phyloP scores from a whole-genome alignment of 2,797 vertebrate genomes.

The Periophthalmus magnuspinnatus region DNA sequence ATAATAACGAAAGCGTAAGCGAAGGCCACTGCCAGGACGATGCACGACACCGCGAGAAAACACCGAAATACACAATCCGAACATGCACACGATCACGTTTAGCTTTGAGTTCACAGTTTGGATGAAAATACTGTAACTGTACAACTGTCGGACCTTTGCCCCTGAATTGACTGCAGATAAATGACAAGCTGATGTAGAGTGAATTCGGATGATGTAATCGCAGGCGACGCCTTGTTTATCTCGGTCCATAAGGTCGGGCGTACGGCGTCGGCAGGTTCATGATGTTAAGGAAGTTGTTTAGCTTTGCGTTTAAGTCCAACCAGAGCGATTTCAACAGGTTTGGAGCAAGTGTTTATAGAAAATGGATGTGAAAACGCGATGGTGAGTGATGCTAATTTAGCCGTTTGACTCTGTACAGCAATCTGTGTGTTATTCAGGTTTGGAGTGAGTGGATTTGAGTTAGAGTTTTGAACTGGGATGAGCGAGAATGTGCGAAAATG shows the following conservation, averaged over 20 bases:
- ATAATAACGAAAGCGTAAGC: slow-evolving; percentile 54
- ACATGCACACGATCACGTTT: slow-evolving; percentile 46
- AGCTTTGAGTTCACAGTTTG: slow-evolving; percentile 22
- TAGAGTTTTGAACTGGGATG: too few species aligned
- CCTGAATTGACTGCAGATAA: slow-evolving; percentile 55
- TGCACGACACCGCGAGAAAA: slow-evolving; percentile 43
- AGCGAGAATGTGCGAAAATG: too few species aligned
- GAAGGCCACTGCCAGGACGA: slow-evolving; percentile 68
- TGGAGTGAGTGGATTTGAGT: slow-evolving; percentile 23
- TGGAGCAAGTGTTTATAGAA: not conserved
- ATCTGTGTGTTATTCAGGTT: slow-evolving; percentile 7
- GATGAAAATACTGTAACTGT: slow-evolving; percentile 15
- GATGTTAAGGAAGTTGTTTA: slow-evolving; percentile 20
- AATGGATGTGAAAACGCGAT: too few species aligned
- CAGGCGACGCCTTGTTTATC: slow-evolving; percentile 37
- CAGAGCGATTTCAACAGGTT: not conserved
- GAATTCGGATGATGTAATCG: slow-evolving; percentile 55
- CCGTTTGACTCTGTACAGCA: too few species aligned
- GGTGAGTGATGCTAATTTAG: too few species aligned
- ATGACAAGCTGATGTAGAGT: slow-evolving; percentile 21
- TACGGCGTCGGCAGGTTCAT: slow-evolving; percentile 31
- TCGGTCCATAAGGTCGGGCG: slow-evolving; percentile 41
- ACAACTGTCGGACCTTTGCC: slow-evolving; percentile 47
- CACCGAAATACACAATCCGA: slow-evolving; percentile 40
- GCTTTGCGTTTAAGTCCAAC: too few species aligned